Conservation (phyloP, 1,140 invertebrate genomes). For the Sarcophaga bullata region DNA sequence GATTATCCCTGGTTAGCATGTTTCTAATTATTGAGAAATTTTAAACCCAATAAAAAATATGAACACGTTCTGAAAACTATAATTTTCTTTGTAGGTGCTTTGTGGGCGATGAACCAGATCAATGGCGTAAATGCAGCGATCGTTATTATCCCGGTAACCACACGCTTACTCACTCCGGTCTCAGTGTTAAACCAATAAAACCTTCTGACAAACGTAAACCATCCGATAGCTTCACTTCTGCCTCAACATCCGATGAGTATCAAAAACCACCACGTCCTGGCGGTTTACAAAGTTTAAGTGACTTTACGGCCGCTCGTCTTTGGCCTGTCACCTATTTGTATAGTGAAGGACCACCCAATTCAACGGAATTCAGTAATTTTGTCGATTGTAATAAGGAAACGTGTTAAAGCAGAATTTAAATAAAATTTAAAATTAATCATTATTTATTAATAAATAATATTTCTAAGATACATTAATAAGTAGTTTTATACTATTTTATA, state of each 20-base stretch:
- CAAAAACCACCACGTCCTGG: conserved; percentile 67
- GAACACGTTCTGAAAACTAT: too few species aligned
- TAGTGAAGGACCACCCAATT: conserved; percentile 71
- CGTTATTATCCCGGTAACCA: conserved; percentile 73
- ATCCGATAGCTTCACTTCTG: conserved; percentile 54
- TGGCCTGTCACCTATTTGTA: conserved; percentile 78
- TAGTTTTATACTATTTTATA: not conserved
- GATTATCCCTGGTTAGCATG: conserved; percentile 77
- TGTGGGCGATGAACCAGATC: conserved; percentile 76
- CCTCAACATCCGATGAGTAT: conserved; percentile 50
- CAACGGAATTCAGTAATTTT: conserved; percentile 65
- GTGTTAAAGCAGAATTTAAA: conserved; percentile 50
- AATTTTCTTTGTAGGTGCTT: conserved; percentile 73
- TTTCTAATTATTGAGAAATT: not conserved
- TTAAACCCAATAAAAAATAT: not conserved
- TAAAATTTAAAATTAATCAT: conserved; percentile 8
- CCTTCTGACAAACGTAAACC: conserved; percentile 61
- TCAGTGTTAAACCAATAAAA: conserved; percentile 57
- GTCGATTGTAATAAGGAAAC: conserved; percentile 65
- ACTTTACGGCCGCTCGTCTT: conserved; percentile 67
- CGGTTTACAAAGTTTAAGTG: conserved; percentile 65
- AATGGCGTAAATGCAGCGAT: conserved; percentile 86
- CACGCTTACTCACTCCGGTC: conserved; percentile 50
- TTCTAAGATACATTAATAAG: not conserved
- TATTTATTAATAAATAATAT: not conserved